A percentile compares a stretch with the other conserved stretches of the same genome.
Conservation (phyloP, 1,140 invertebrate genomes). For the Meloidogyne floridensis region DNA sequence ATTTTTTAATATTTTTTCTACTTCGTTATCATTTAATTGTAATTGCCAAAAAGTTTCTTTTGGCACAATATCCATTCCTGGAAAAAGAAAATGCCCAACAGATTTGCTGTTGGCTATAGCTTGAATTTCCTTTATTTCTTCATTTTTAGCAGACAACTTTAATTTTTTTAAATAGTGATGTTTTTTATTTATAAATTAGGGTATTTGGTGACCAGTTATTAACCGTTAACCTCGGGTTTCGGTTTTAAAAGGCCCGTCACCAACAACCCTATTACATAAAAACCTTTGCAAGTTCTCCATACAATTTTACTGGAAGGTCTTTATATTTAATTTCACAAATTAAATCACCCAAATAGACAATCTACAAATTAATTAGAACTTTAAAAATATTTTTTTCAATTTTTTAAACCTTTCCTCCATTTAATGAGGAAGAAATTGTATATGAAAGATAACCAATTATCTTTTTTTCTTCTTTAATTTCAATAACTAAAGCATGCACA, state of each 20-base stretch:
- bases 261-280: too few species aligned
- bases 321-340: neutral
- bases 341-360: neutral
- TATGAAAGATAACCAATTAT: constrained; percentile 7
- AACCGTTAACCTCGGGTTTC: too few species aligned
- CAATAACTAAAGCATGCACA: neutral
- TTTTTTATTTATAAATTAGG: too few species aligned
- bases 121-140: neutral
- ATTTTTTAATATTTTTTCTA: constrained; percentile 3
- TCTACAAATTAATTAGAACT: neutral
- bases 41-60: neutral
- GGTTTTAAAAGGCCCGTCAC: too few species aligned
- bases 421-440: neutral
- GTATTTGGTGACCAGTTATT: too few species aligned
- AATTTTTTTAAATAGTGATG: neutral
- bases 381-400: neutral
- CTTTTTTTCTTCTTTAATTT: neutral
- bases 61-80: constrained; percentile 5
- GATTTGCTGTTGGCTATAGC: neutral
- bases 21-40: constrained; percentile 2
- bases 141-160: neutral
- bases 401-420: neutral
- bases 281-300: constrained; percentile 2
- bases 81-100: neutral
- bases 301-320: neutral